Percentiles rank a stretch among this genome's conserved stretches.
Conservation (phyloP, 2,113 vertebrate species). For the Crocuta crocuta region DNA sequence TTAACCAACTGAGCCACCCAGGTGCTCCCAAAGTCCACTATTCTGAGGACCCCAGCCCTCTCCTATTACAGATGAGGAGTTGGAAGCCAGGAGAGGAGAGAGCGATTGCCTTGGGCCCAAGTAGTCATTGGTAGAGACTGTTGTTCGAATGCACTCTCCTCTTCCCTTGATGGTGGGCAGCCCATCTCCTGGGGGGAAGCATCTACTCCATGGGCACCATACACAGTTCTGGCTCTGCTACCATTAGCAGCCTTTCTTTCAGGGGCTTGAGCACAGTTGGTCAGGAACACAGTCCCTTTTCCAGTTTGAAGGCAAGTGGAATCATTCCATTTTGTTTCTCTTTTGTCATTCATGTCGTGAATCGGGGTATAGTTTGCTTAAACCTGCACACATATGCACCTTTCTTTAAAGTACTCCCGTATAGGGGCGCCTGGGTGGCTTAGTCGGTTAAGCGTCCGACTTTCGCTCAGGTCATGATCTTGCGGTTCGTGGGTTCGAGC, state of each 20-base stretch:
- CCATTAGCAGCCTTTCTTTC: neutral
- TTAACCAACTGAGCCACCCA: too few relatives aligned
- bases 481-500: too few relatives aligned
- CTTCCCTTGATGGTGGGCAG: neutral
- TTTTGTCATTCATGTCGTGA: constrained; percentile 40
- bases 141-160: neutral
- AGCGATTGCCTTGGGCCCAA: neutral
- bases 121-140: neutral
- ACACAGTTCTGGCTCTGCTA: neutral
- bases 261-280: neutral
- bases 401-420: constrained; percentile 32
- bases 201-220: neutral
- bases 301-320: constrained; percentile 21
- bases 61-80: neutral
- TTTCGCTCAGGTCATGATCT: too few relatives aligned
- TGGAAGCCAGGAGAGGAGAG: neutral
- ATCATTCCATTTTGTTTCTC: constrained; percentile 18
- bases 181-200: neutral
- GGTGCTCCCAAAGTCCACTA: neutral
- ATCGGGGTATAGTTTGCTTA: constrained; percentile 12
- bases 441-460: too few relatives aligned
- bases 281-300: neutral
- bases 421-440: neutral
- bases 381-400: neutral
- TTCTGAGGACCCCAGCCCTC: neutral